Evolutionary conservation across 2,113 vertebrate species (phyloP).

Genomic region (Hyperopisus bebe): DNA sequence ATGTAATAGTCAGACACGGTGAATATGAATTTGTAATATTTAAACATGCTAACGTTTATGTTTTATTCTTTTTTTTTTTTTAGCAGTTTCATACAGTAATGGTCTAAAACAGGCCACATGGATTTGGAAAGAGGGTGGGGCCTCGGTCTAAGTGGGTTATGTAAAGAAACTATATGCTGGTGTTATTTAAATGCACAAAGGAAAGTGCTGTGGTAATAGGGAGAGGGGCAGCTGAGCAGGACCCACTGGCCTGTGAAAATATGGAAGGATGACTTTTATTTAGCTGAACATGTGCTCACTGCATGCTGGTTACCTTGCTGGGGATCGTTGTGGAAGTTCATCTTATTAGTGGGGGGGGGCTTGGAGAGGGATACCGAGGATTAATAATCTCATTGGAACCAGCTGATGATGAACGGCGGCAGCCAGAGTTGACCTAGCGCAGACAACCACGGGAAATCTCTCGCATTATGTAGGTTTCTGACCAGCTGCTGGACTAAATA

Average conservation of each 20-base stretch:
- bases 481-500: background rate
- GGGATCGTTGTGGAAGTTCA: background rate
- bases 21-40: background rate
- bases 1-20: background rate
- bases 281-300: background rate
- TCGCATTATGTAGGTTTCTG: background rate
- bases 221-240: background rate
- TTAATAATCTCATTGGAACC: background rate
- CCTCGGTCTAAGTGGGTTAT: background rate
- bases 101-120: background rate
- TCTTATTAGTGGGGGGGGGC: background rate
- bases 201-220: background rate
- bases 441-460: background rate
- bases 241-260: background rate
- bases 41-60: background rate
- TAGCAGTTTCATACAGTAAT: background rate
- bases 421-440: background rate
- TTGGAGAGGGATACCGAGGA: background rate
- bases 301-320: background rate
- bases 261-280: background rate
- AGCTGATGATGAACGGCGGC: background rate
- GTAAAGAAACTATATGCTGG: background rate
- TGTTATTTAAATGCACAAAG: background rate
- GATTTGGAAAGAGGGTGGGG: background rate
- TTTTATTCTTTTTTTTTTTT: background rate